Evolutionary conservation across 2,113 vertebrate genomes (phyloP).

Genomic region (Brachypodius melanocephalos): DNA sequence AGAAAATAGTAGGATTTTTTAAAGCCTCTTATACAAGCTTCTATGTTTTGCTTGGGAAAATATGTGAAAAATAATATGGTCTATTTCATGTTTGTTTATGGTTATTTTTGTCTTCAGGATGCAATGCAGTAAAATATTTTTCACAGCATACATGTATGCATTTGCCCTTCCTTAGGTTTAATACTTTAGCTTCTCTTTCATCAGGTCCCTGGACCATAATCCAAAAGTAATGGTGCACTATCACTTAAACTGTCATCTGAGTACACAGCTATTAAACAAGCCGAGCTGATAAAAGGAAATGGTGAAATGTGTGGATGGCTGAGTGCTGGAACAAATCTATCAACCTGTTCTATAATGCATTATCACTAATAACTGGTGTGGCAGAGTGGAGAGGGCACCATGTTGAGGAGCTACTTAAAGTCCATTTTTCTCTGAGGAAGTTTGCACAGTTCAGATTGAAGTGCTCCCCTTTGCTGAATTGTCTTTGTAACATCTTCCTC

Average conservation of each 20-base stretch:
- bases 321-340: not conserved
- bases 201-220: not conserved
- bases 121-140: not conserved
- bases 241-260: not conserved
- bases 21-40: not conserved
- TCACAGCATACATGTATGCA: not conserved
- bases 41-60: not conserved
- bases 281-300: not conserved
- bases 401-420: not conserved
- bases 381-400: not conserved
- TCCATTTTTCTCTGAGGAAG: not conserved
- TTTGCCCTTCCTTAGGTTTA: not conserved
- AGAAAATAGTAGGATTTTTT: not conserved
- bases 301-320: constrained; percentile 4
- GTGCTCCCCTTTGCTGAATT: not conserved
- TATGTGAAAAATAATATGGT: not conserved
- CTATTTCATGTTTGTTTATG: not conserved
- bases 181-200: not conserved
- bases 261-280: constrained; percentile 34
- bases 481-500: not conserved
- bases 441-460: not conserved
- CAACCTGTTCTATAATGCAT: not conserved
- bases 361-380: not conserved
- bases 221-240: not conserved
- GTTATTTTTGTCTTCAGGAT: not conserved